These are phyloP conservation scores for Python bivittatus DNA, from an alignment of 2,113 vertebrate species.

Conservation along the genomic window DNA sequence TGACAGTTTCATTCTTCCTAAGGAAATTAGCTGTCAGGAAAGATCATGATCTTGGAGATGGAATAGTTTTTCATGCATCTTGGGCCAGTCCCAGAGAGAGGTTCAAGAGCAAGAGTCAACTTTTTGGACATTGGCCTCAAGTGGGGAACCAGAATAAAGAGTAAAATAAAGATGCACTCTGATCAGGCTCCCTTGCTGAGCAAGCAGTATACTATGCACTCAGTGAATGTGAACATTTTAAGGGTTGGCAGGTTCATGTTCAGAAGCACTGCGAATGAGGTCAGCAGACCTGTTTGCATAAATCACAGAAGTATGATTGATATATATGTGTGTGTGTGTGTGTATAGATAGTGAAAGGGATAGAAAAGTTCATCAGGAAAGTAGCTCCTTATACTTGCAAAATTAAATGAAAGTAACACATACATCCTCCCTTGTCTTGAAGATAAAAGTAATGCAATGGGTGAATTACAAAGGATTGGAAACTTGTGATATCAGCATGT, in stretches of 20 bases:
- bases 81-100: background rate
- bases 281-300: constrained; percentile 4
- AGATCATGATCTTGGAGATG: background rate
- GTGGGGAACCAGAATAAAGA: background rate
- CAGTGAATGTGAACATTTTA: background rate
- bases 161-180: background rate
- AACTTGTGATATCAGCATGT: background rate
- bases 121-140: background rate
- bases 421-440: background rate
- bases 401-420: background rate
- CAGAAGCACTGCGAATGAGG: background rate
- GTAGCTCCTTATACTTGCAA: background rate
- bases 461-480: background rate
- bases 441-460: background rate
- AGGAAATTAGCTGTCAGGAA: constrained; percentile 15
- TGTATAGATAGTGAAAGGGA: background rate
- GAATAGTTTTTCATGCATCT: background rate
- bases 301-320: background rate
- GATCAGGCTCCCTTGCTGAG: background rate
- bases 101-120: constrained; percentile 3
- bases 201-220: background rate
- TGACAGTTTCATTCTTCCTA: constrained; percentile 24
- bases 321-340: background rate
- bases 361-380: background rate
- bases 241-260: constrained; percentile 7